Evolutionary conservation across 2,797 vertebrate genomes (phyloP), one percentile per base, ranked within the genome.

Genomic region (Loriculus beryllinus): DNA sequence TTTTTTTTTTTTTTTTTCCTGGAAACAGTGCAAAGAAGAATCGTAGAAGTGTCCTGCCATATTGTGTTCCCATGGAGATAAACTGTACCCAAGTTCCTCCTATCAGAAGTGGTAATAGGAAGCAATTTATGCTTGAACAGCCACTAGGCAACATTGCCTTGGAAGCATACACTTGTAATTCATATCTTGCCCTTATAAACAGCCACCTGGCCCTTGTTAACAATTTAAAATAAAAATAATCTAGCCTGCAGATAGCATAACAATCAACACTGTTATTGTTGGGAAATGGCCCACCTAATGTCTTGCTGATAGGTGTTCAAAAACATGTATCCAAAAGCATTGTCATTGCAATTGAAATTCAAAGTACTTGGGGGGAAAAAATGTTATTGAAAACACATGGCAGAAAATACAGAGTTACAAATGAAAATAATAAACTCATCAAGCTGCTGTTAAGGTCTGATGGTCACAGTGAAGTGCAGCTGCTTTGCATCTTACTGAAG

Each of bases 141-240:
- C 42, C 77, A 31, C 75, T 87, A 64, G 68, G 43, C 65, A 86
- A 15, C 21, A 83, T 39, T 56, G 67, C 86, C 94, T 85, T 75
- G 71, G 88, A 95, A 92, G 84, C 39, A 1, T 63, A 35, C 6
- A 35, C 54, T 72, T 40, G 17, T 78, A 94, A 69, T 94, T 83
- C 23, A 25, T 56, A 83, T 88, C 59, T 88, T 88, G 72, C 54
- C 49, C 62, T 93, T 88, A 79, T 56, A 76, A 92, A 88, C 29
- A 90, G 69, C 84, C 82, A 92, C 62, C 92, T 89, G 86, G 84
- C 39, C 75, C 35, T 77, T 90, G 52, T 90, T 93, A 87, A 91
- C 82, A 83, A 62, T 91, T 88, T 75, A 68, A 93, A 93, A 95
- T 65, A 70, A 69, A 78, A 52, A 90, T 88, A 91, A 95, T 79